These are phyloP conservation scores for Pristionchus maxplancki DNA, from an alignment of 2,888 invertebrate genomes.

Conservation along the genomic window DNA sequence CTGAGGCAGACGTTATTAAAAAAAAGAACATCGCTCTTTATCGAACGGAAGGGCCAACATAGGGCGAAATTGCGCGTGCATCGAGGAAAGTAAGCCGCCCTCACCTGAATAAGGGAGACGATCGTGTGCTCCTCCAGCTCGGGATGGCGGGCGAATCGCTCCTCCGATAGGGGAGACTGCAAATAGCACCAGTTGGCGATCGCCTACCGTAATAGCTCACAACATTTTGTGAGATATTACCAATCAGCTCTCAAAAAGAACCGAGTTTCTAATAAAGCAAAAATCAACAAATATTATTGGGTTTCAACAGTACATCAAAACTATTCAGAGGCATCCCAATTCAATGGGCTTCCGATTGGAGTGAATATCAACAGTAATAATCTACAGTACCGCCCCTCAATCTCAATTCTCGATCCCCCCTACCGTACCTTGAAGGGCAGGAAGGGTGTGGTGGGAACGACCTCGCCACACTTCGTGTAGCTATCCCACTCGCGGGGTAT, in stretches of 20 bases:
- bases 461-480: conserved; percentile 30
- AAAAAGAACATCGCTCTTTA: no score
- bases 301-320: no score
- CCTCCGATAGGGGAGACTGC: conserved; percentile 45
- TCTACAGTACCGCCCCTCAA: no score
- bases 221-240: no score
- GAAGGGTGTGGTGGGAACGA: conserved; percentile 45
- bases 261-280: no score
- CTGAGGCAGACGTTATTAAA: no score
- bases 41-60: neutral
- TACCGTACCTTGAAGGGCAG: conserved; percentile 51
- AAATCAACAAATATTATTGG: no score
- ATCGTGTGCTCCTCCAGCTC: conserved; percentile 45
- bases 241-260: no score
- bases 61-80: neutral
- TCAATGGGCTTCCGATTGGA: no score
- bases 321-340: no score
- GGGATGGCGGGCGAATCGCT: conserved; percentile 1
- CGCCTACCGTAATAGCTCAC: neutral
- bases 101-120: conserved; percentile 4
- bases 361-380: no score
- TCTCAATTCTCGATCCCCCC: no score
- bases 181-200: neutral
- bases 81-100: neutral
- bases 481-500: conserved; percentile 43